Conservation (phyloP, 30 jellyfish, hydroid and myxozoan genomes). For the Hydra vulgaris region DNA sequence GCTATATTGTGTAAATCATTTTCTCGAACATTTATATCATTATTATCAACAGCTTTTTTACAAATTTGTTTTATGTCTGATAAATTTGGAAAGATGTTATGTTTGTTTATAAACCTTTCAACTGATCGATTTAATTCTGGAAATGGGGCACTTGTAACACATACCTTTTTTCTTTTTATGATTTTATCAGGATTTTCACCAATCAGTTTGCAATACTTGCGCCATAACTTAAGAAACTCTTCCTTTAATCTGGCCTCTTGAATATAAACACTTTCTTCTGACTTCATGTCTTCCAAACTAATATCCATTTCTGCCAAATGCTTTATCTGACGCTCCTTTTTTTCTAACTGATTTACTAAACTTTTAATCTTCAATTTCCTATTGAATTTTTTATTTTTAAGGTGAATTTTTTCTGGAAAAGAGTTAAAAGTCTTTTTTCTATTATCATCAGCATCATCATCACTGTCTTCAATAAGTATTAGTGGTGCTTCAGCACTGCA, state of each 20-base stretch:
- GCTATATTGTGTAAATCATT: slow-evolving; percentile 44
- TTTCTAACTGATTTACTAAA: slow-evolving; percentile 29
- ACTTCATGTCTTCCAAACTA: slow-evolving; percentile 65
- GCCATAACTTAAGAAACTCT: slow-evolving; percentile 23
- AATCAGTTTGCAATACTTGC: slow-evolving; percentile 37
- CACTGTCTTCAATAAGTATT: neutral
- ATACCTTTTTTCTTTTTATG: slow-evolving; percentile 4
- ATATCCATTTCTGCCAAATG: slow-evolving; percentile 47
- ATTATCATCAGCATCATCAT: neutral
- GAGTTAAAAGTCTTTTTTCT: neutral
- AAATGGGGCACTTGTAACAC: slow-evolving; percentile 53
- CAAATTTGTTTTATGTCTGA: slow-evolving; percentile 69
- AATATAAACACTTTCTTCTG: slow-evolving; percentile 55
- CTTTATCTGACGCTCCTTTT: slow-evolving; percentile 47
- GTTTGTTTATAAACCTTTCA: slow-evolving; percentile 39
- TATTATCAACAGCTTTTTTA: slow-evolving; percentile 22
- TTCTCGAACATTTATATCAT: slow-evolving; percentile 36
- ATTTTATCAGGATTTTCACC: slow-evolving; percentile 29
- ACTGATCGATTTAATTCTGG: slow-evolving; percentile 89
- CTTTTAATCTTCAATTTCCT: slow-evolving; percentile 16
- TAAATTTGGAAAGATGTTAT: slow-evolving; percentile 60
- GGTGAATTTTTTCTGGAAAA: neutral
- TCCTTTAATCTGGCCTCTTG: slow-evolving; percentile 62
- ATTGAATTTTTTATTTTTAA: neutral
- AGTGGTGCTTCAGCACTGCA: neutral